Percentiles rank a stretch among this genome's conserved stretches.
Conservation (phyloP, 2,113 vertebrate species). For the Gallinago media region DNA sequence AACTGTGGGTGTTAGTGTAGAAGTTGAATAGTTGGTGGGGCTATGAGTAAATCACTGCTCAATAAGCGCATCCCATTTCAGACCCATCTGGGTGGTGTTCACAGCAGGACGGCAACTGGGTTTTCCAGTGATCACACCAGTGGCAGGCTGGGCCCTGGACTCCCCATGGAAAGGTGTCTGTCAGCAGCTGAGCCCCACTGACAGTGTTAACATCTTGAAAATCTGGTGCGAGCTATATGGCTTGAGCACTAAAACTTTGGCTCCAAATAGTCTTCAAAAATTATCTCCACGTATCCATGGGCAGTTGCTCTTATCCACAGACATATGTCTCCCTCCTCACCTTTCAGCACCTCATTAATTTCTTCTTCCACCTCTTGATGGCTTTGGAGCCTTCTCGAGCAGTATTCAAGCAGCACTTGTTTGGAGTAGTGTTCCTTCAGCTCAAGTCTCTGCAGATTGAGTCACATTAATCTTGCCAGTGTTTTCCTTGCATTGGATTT, state of each 20-base stretch:
- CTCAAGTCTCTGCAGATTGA: neutral
- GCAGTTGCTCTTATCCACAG: neutral
- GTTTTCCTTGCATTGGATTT: neutral
- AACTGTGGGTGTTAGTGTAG: neutral
- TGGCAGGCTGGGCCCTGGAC: neutral
- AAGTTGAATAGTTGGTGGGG: neutral
- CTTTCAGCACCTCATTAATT: neutral
- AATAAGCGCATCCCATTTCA: neutral
- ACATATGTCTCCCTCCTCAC: neutral
- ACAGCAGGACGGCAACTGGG: neutral
- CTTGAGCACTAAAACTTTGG: neutral
- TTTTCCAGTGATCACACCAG: accelerated
- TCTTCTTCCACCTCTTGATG: neutral
- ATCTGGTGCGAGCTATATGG: neutral
- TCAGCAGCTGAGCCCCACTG: neutral
- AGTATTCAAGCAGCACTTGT: neutral
- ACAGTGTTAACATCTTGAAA: neutral
- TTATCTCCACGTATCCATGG: neutral
- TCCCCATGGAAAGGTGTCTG: neutral
- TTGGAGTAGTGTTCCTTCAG: neutral
- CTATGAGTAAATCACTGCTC: neutral
- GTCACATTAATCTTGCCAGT: neutral
- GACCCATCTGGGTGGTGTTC: neutral
- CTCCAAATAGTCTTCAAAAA: neutral
- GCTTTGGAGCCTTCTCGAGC: neutral